Evolutionary conservation across 2,797 vertebrate species (phyloP), one percentile per base, ranked within the genome.

Genomic region (Xenopus petersii): DNA sequence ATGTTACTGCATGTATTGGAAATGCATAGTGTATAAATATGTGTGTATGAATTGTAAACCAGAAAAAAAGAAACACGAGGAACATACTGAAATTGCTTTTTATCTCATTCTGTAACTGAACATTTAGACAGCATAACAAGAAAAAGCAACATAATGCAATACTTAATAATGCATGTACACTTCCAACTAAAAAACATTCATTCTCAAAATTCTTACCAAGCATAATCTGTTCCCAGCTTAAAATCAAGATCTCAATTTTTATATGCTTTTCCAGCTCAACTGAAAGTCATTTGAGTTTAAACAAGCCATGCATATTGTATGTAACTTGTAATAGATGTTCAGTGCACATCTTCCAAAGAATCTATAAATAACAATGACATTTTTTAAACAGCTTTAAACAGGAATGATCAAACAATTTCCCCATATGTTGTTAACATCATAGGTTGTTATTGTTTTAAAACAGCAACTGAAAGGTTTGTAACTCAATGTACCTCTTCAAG

Each of bases 141-240:
- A 12, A 2, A 7, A 70, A 5, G 33, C 54, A 46, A 56, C 36
- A 47, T 12, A 70, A 70, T 59, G 24, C 67, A 56, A 12, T 70
- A 60, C n/a, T 70, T 70, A 59, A 70, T 70, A 69, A 69, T 69
- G 67, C 67, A 69, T 69, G 67, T 15, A 69, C 7, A 3, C 54
- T 56, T 56, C 33, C 10, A 10, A 69, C n/a, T 69, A 15, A 56
- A 69, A 69, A 69, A 2, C n/a, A 4, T 21, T 46, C 6, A 54
- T 69, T 58, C 55, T 68, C 56, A 46, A 70, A 46, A 70, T 55
- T 46, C 33, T 70, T 70, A 59, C 55, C 56, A 46, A 16, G 55
- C 54, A 47, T 36, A 70, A 47, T 70, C 46, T 60, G 56, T 60
- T 70, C 55, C 46, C 51, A 36, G 33, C 55, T 46, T 59, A 59